Evolutionary conservation across 2,113 vertebrate species (phyloP), one percentile per base, ranked within the genome.

Genomic region (Puntigrus tetrazona): DNA sequence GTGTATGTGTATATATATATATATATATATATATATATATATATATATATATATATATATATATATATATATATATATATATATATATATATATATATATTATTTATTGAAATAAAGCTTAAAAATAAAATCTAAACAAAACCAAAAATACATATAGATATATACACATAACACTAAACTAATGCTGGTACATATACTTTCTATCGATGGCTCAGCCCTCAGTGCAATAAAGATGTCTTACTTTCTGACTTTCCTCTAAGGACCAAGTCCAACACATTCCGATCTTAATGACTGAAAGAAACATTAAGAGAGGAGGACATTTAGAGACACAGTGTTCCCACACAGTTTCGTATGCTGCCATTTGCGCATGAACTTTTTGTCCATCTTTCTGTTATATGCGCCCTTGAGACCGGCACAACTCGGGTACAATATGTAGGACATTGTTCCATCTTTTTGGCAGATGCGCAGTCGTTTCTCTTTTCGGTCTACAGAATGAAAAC

Each of bases 371-470:
- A 78, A 59, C 34, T 38, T 41, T 59, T 25, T 59, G 34, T 59
- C 8, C 25, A 79, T 43, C 9, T 78, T 50, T 78, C 10, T 18
- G 6, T 20, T 29, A 10, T 9, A 18, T 0, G n/a, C 20, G 14
- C 34, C 34, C 57, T 61, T 79, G 77, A 29, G 77, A 63, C 38
- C 29, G 38, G n/a, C 63, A 77, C 29, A 79, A 41, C 38, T 65
- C 13, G 2, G 76, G 22, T 41, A 61, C 34, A 61, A 59, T 41
- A 57, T 61, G 5, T 57, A 22, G 4, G 20, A 59, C 34, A 55
- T 76, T 76, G 4, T 38, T 78, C 29, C 34, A 78, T 78, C 31
- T 16, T 59, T 78, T 59, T 52, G 18, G 43, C 43, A 72, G 20
- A 70, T 36, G 9, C 34, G 22, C 7, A 36, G 16, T 18, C 5